Conservation (phyloP, 2,888 invertebrate genomes). For the Dichetophora obliterata region DNA sequence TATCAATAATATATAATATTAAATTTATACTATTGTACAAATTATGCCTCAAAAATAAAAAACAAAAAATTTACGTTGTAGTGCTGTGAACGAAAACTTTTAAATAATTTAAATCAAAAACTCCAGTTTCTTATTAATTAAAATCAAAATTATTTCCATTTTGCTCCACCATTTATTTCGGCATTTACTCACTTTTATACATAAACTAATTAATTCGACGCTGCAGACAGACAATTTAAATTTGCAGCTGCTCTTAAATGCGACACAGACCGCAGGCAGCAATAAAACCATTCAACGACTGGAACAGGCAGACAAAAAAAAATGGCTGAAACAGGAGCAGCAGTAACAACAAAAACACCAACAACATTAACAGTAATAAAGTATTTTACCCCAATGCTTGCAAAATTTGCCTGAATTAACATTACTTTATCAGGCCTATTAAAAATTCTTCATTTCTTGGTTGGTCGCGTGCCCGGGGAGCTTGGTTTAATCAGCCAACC, state of each 20-base stretch:
- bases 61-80: no score
- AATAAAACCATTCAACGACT: neutral
- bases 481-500: no score
- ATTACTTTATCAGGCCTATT: conserved; percentile 19
- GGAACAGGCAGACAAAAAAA: neutral
- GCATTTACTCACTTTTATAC: neutral
- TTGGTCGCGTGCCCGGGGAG: neutral
- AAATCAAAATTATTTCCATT: neutral
- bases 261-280: neutral
- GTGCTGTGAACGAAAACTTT: no score
- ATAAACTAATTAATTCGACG: conserved; percentile 25
- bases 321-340: no score
- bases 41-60: no score
- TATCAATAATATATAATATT: no score
- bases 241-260: conserved; percentile 23
- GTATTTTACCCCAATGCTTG: neutral
- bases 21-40: no score
- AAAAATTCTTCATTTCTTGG: neutral
- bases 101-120: no score
- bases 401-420: conserved; percentile 25
- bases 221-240: conserved; percentile 15
- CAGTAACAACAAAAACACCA: neutral
- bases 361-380: neutral
- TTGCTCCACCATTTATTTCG: neutral
- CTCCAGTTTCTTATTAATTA: neutral